Percentiles rank a stretch among this genome's conserved stretches.
Evolutionary conservation across 2,113 vertebrate genomes (phyloP).

Genomic region (Natator depressus): DNA sequence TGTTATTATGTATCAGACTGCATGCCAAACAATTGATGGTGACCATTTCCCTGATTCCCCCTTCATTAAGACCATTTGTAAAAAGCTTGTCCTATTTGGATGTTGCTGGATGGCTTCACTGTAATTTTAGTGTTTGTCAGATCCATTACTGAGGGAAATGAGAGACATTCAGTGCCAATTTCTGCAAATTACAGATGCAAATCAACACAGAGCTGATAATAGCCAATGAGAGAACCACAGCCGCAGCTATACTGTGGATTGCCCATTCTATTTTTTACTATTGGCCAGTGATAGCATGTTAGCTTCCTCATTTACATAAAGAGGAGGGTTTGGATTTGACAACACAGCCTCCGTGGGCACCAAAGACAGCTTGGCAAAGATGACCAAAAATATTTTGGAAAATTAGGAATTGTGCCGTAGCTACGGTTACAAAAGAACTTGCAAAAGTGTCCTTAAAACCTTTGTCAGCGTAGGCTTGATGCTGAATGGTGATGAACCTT

Average conservation of each 20-base stretch:
- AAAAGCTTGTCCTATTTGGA: fast-evolving
- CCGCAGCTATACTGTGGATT: fast-evolving
- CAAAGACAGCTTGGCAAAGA: background rate
- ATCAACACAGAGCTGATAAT: background rate
- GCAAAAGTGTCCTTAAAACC: background rate
- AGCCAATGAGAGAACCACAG: fast-evolving
- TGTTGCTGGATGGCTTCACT: background rate
- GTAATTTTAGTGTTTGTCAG: fast-evolving
- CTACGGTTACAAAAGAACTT: fast-evolving
- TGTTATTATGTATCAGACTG: background rate
- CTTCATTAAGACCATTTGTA: background rate
- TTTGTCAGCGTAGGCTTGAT: background rate
- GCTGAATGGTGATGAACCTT: background rate
- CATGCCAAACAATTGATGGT: background rate
- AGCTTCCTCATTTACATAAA: background rate
- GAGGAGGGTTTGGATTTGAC: background rate
- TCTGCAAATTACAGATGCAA: background rate
- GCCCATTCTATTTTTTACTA: background rate
- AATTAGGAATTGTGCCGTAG: background rate
- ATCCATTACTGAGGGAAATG: fast-evolving
- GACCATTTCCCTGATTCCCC: background rate
- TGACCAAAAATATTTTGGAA: background rate
- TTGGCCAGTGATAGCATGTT: fast-evolving
- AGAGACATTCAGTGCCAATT: background rate
- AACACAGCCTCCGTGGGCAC: fast-evolving